Evolutionary conservation across 2,113 vertebrate species (phyloP).

Genomic region (Seriola dumerili): DNA sequence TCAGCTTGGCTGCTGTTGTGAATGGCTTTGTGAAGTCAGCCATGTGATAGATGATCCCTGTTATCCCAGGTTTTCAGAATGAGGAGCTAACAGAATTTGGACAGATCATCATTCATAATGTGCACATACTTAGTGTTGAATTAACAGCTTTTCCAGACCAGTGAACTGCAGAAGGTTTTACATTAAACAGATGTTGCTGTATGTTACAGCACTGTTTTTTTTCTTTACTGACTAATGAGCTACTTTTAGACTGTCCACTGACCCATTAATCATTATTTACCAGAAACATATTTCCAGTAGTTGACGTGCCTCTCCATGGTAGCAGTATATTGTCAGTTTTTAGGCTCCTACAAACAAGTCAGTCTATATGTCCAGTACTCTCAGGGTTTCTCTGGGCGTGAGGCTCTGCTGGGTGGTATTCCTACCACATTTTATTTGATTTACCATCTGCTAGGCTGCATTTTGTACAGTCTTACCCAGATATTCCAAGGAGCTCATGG

Average conservation of each 20-base stretch:
- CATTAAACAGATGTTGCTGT: not conserved
- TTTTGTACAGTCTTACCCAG: constrained; percentile 6
- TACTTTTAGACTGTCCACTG: not conserved
- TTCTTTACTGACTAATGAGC: not conserved
- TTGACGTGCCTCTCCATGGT: not conserved
- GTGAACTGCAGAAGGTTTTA: not conserved
- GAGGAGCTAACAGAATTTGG: not conserved
- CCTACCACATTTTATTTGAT: not conserved
- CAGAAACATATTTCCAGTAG: not conserved
- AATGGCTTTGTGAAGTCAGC: constrained; percentile 28
- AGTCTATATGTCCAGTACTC: not conserved
- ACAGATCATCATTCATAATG: constrained; percentile 22
- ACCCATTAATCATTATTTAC: not conserved
- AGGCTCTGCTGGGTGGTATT: not conserved
- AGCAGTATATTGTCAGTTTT: not conserved
- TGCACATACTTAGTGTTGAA: not conserved
- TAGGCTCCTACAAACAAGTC: not conserved
- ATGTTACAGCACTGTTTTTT: not conserved
- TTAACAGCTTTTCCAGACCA: constrained; percentile 32
- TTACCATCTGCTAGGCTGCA: not conserved
- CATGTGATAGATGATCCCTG: constrained; percentile 35
- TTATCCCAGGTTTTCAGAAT: constrained; percentile 33
- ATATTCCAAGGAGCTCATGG: not conserved
- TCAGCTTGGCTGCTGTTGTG: constrained; percentile 3
- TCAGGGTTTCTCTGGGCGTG: not conserved